These are phyloP conservation scores for Eremobia ochroleuca DNA, from an alignment of 2,888 invertebrate species.

Conservation along the genomic window DNA sequence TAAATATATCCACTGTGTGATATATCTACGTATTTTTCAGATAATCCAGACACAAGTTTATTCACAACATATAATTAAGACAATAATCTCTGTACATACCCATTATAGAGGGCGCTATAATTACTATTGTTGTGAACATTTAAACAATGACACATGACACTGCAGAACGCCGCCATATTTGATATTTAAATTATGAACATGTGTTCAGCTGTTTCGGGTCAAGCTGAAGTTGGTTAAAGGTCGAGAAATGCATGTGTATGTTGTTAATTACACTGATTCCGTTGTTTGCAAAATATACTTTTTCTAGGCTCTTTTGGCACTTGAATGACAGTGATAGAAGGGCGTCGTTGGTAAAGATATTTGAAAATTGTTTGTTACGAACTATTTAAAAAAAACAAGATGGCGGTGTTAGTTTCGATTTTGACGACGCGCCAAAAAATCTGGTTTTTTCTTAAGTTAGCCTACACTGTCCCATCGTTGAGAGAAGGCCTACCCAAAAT, in stretches of 20 bases:
- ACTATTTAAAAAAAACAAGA: too few species aligned
- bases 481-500: too few species aligned
- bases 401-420: too few species aligned
- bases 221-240: neutral
- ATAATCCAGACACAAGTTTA: slow-evolving; percentile 18
- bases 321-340: too few species aligned
- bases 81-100: slow-evolving; percentile 31
- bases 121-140: slow-evolving; percentile 19
- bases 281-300: neutral
- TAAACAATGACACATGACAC: slow-evolving; percentile 23
- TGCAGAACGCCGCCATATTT: slow-evolving; percentile 32
- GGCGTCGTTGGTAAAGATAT: too few species aligned
- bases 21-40: neutral
- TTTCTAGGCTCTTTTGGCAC: neutral
- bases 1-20: slow-evolving; percentile 2
- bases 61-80: slow-evolving; percentile 45
- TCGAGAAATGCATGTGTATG: neutral
- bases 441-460: too few species aligned
- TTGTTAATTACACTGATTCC: neutral
- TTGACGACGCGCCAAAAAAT: too few species aligned
- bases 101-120: slow-evolving; percentile 35
- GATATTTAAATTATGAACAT: slow-evolving; percentile 42
- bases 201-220: slow-evolving; percentile 15
- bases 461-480: too few species aligned
- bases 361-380: too few species aligned